These are phyloP conservation scores for Catharus ustulatus DNA, from an alignment of 2,797 vertebrate genomes.

Conservation along the genomic window DNA sequence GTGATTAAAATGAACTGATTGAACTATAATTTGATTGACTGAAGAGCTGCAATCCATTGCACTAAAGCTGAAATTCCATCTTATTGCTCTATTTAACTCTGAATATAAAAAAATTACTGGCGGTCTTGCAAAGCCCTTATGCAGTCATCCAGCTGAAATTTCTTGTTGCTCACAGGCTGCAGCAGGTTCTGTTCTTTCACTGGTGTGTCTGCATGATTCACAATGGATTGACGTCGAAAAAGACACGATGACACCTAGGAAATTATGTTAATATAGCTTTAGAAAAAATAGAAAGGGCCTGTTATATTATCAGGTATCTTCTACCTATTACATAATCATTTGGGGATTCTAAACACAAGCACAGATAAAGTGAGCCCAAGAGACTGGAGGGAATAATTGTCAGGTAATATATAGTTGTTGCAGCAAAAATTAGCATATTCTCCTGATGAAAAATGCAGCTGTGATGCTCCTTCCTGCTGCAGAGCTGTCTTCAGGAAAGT, in stretches of 20 bases:
- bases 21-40: conserved; percentile 80
- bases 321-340: neutral
- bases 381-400: neutral
- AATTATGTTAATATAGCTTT: neutral
- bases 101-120: conserved; percentile 53
- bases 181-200: neutral
- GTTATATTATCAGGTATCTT: neutral
- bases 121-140: conserved; percentile 4
- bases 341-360: neutral
- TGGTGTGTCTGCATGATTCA: neutral
- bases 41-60: conserved; percentile 66
- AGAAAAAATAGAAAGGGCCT: neutral
- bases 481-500: neutral
- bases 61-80: conserved; percentile 66
- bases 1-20: conserved; percentile 84
- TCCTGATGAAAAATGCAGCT: neutral
- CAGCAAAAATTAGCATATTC: conserved; percentile 7
- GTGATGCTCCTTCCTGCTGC: neutral
- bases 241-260: neutral
- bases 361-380: neutral
- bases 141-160: conserved; percentile 19
- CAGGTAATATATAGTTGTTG: conserved; percentile 6
- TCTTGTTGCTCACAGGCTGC: neutral
- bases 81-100: conserved; percentile 72
- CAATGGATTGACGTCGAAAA: neutral